phyloP scores from a whole-genome alignment of 2,113 vertebrate species.

The Scopus umbretta region DNA sequence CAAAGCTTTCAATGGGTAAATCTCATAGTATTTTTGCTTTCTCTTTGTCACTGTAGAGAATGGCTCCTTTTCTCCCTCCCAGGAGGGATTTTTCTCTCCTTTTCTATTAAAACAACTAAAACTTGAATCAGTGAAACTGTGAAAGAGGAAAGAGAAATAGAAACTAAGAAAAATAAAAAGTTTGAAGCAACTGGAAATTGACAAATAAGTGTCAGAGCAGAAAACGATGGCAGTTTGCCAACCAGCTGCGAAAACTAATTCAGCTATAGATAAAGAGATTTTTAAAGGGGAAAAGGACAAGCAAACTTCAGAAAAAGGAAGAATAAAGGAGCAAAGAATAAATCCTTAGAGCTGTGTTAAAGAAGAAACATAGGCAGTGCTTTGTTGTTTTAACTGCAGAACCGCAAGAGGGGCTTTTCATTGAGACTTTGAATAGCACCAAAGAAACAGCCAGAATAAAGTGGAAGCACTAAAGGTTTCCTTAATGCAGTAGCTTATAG shows the following conservation, averaged over 20 bases:
- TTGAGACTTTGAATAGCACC: conserved; percentile 36
- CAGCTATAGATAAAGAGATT: conserved; percentile 67
- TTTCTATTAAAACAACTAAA: conserved; percentile 35
- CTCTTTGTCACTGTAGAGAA: background rate
- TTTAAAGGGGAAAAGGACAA: conserved; percentile 60
- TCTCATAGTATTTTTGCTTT: background rate
- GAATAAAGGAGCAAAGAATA: conserved; percentile 48
- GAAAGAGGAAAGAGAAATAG: background rate
- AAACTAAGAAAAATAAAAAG: conserved; percentile 3
- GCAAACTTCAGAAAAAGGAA: conserved; percentile 53
- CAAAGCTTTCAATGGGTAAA: background rate
- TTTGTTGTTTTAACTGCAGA: conserved; percentile 62
- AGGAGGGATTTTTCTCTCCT: background rate
- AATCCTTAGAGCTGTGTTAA: conserved; percentile 50
- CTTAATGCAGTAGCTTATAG: conserved; percentile 40
- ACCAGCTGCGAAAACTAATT: conserved; percentile 61
- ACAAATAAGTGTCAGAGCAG: conserved; percentile 44
- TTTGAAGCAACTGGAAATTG: conserved; percentile 54
- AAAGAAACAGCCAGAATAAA: conserved; percentile 44
- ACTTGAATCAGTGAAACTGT: background rate
- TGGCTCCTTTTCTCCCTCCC: background rate
- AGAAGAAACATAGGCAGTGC: conserved; percentile 39
- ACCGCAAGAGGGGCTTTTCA: conserved; percentile 47
- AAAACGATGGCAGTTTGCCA: conserved; percentile 54
- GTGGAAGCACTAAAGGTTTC: conserved; percentile 17